phyloP scores from a whole-genome alignment of 64 coral and sea anemone genomes.

The Actinia equina region DNA sequence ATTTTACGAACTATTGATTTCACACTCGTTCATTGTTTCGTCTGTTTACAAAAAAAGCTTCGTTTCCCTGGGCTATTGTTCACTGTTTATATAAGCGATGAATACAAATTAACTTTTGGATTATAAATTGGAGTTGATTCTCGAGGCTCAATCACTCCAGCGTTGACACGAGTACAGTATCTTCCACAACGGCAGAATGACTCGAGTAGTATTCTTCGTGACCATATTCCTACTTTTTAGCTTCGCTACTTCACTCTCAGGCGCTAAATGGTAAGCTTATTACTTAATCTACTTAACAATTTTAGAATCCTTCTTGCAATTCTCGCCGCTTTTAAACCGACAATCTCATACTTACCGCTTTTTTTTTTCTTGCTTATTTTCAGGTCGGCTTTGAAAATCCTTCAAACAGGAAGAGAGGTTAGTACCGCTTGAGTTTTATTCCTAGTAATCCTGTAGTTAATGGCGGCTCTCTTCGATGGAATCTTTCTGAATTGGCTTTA shows the following conservation, averaged over 20 bases:
- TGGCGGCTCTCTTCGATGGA: not conserved
- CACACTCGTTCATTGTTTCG: not conserved
- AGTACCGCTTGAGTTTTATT: not conserved
- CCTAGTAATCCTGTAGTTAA: not conserved
- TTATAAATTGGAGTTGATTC: not conserved
- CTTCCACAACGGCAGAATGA: not conserved
- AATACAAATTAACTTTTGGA: slow-evolving; percentile 10
- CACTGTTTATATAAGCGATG: slow-evolving; percentile 2
- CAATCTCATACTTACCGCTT: not conserved
- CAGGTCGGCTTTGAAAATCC: not conserved
- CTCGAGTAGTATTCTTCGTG: not conserved
- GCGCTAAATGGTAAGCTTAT: slow-evolving; percentile 6
- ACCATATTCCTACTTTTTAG: not conserved
- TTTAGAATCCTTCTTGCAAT: not conserved
- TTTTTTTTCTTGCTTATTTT: not conserved
- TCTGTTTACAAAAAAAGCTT: not conserved
- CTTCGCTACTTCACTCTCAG: not conserved
- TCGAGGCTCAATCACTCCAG: not conserved
- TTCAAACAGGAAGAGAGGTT: slow-evolving; percentile 11
- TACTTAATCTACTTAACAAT: not conserved
- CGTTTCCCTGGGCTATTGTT: slow-evolving; percentile 1
- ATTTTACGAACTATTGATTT: not conserved
- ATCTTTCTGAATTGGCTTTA: not conserved
- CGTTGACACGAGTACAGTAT: not conserved
- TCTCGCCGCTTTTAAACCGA: not conserved